Percentiles rank a stretch among this genome's conserved stretches.
These are phyloP conservation scores for Allophyes oxyacanthae DNA, from an alignment of 2,888 invertebrate genomes.

Conservation along the genomic window DNA sequence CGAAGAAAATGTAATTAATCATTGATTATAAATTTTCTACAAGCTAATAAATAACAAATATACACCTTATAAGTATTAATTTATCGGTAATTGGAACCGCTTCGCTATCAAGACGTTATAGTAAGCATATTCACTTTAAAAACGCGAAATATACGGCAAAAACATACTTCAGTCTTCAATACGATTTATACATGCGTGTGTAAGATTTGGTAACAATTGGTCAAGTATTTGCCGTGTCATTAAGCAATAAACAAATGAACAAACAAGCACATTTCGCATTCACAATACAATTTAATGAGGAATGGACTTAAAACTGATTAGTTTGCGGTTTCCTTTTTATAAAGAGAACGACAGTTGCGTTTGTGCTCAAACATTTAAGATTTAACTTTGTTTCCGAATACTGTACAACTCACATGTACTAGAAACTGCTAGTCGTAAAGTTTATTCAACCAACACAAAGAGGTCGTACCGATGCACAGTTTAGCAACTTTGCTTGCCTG, in stretches of 20 bases:
- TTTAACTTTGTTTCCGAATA: slow-evolving; percentile 73
- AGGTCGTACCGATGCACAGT: slow-evolving; percentile 64
- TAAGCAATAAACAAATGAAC: slow-evolving; percentile 40
- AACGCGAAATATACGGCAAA: no score
- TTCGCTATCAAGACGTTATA: no score
- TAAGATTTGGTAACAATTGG: slow-evolving; percentile 51
- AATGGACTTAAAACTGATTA: slow-evolving; percentile 14
- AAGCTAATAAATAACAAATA: not conserved
- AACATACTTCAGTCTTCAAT: slow-evolving; percentile 14
- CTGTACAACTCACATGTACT: slow-evolving; percentile 76
- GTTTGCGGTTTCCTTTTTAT: slow-evolving; percentile 14
- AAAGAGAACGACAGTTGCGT: slow-evolving; percentile 32
- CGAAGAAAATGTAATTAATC: not conserved
- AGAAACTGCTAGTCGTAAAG: slow-evolving; percentile 81
- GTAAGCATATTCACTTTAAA: no score
- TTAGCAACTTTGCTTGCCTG: slow-evolving; percentile 66
- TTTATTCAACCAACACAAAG: slow-evolving; percentile 78
- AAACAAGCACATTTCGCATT: slow-evolving; percentile 29
- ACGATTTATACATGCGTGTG: slow-evolving; percentile 51
- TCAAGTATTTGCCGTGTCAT: slow-evolving; percentile 44
- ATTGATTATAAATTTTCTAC: not conserved
- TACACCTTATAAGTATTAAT: not conserved
- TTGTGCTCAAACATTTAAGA: slow-evolving; percentile 47
- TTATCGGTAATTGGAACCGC: no score
- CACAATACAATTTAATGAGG: slow-evolving; percentile 11